Conservation (phyloP, 1,140 invertebrate species). For the Pentalonia nigronervosa region DNA sequence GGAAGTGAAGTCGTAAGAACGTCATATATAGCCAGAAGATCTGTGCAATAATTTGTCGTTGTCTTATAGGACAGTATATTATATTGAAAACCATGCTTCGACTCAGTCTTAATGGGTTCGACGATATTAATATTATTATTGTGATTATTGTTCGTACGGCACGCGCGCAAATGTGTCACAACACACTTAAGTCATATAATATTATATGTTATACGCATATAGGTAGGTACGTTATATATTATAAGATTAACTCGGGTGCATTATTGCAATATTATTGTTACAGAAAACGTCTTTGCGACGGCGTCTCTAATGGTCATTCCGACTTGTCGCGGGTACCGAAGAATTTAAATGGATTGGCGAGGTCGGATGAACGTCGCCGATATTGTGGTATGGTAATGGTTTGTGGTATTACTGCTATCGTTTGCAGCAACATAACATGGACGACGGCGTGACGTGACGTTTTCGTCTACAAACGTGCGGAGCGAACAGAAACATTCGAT, state of each 20-base stretch:
- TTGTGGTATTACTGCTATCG: too few species aligned
- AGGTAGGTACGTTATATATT: neutral
- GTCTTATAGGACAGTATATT: neutral
- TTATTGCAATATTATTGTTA: neutral
- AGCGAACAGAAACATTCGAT: neutral
- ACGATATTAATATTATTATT: neutral
- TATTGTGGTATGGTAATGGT: neutral
- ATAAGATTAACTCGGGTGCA: neutral
- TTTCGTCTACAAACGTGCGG: neutral
- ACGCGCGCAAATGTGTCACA: neutral
- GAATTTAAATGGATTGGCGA: slow-evolving; percentile 6
- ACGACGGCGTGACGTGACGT: neutral
- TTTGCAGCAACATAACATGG: neutral
- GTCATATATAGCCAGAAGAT: neutral
- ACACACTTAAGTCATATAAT: neutral
- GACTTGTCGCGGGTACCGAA: neutral
- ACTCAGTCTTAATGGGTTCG: neutral
- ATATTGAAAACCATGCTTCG: neutral
- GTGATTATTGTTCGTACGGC: neutral
- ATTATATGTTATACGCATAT: neutral
- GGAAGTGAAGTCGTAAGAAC: neutral
- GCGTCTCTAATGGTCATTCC: neutral
- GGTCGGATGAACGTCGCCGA: neutral
- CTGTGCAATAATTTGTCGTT: neutral
- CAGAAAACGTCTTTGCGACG: neutral